Percentiles rank a stretch among this genome's conserved stretches.
These are phyloP conservation scores for Leptopilina syphax DNA, from an alignment of 2,888 invertebrate genomes.

Conservation along the genomic window DNA sequence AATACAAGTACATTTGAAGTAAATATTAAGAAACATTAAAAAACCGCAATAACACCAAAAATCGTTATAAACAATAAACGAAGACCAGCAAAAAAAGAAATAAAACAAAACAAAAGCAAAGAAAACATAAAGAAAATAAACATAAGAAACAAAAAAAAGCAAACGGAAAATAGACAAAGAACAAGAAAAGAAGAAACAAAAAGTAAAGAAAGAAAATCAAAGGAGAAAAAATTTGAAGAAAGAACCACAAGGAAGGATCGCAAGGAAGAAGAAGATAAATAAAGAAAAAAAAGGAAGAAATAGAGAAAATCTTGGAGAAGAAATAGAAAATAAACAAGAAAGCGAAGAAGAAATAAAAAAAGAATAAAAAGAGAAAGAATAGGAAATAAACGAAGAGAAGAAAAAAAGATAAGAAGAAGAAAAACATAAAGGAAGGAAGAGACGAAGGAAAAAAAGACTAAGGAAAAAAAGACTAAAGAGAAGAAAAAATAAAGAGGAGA, in stretches of 20 bases:
- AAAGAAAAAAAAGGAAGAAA: conserved; percentile 26
- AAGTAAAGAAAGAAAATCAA: conserved; percentile 41
- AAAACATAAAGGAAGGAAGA: conserved; percentile 22
- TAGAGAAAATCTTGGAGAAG: no score
- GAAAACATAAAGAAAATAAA: neutral
- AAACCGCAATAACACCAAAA: neutral
- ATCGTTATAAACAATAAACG: neutral
- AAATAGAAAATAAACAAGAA: no score
- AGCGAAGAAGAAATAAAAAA: no score
- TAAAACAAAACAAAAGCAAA: neutral
- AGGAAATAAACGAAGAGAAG: neutral
- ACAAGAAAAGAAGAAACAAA: conserved; percentile 37
- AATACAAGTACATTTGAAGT: neutral
- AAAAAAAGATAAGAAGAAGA: neutral
- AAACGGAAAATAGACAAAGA: neutral
- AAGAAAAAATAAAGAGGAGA: neutral
- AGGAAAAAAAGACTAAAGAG: neutral
- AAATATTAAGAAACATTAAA: neutral
- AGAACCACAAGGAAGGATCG: no score
- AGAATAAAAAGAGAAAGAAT: neutral
- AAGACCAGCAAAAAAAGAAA: neutral
- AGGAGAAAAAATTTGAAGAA: conserved; percentile 21
- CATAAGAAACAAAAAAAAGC: neutral
- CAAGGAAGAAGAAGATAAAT: conserved; percentile 4
- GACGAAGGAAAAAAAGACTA: neutral